A percentile compares a stretch with the other conserved stretches of the same genome.
Evolutionary conservation across 2,113 vertebrate genomes (phyloP).

Genomic region (Cricetomys ansorgei): DNA sequence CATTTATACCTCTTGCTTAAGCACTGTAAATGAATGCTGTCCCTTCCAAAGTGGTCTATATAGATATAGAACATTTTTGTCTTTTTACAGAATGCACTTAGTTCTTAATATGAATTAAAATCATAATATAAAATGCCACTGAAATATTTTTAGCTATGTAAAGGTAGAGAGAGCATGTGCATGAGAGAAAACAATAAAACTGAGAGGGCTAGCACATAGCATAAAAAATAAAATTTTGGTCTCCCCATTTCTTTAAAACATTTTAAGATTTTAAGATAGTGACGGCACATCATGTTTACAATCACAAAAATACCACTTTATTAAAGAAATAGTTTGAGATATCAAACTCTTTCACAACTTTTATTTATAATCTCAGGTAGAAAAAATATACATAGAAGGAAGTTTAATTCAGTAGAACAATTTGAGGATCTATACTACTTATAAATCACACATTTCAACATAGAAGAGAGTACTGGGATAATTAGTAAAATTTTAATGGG

Average conservation of each 20-base stretch:
- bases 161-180: not conserved
- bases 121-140: not conserved
- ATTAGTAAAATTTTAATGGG: not conserved
- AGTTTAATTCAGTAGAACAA: not conserved
- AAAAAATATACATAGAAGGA: not conserved
- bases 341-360: not conserved
- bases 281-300: not conserved
- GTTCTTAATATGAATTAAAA: not conserved
- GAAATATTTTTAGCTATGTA: not conserved
- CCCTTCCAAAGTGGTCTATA: not conserved
- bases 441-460: not conserved
- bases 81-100: not conserved
- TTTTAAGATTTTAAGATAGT: not conserved
- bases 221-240: not conserved
- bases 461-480: not conserved
- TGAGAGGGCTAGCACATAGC: not conserved
- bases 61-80: not conserved
- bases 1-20: not conserved
- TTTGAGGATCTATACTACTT: not conserved
- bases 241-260: not conserved
- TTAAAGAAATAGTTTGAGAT: not conserved
- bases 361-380: not conserved
- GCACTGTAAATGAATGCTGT: not conserved
- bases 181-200: not conserved
- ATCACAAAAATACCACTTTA: not conserved